A percentile compares a stretch with the other conserved stretches of the same genome.
Evolutionary conservation across 2,888 invertebrate genomes (phyloP).

Genomic region (Temnothorax unifasciatus): DNA sequence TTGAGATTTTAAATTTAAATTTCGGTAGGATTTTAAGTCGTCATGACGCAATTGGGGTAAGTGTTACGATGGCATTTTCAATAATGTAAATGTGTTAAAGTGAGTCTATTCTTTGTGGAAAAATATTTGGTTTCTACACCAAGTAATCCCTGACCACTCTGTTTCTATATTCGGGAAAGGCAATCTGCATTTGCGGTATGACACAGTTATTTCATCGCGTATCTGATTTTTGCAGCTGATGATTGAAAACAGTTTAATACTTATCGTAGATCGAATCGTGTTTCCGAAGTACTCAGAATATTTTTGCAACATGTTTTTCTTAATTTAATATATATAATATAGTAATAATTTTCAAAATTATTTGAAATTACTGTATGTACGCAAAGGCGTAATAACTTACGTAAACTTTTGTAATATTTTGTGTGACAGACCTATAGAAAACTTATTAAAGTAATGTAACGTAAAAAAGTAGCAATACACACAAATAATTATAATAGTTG

Average conservation of each 20-base stretch:
- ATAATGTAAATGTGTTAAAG: constrained; percentile 40
- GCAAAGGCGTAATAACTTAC: not conserved
- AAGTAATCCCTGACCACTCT: constrained; percentile 1
- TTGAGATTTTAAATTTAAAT: constrained; percentile 50
- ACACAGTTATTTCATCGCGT: constrained; percentile 30
- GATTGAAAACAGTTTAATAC: constrained; percentile 30
- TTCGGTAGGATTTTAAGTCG: constrained; percentile 42
- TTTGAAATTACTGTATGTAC: not conserved
- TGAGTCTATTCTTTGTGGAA: not conserved
- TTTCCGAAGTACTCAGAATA: not conserved
- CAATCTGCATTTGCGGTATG: constrained; percentile 22
- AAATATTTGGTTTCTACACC: constrained; percentile 37
- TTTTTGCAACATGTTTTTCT: not conserved
- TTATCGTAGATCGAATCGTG: not conserved
- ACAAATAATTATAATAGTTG: not conserved
- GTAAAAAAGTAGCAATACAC: not conserved
- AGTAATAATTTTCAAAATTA: not conserved
- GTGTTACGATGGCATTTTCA: constrained; percentile 37
- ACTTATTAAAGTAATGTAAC: not conserved
- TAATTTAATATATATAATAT: not conserved
- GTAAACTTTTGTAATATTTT: not conserved
- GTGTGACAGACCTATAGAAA: not conserved
- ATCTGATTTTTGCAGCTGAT: constrained; percentile 17
- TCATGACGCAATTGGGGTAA: constrained; percentile 36
- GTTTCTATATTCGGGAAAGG: constrained; percentile 25